Base-by-base conservation (phyloP, 2,888 invertebrate genomes). In the Orthonevra nobilis region DNA sequence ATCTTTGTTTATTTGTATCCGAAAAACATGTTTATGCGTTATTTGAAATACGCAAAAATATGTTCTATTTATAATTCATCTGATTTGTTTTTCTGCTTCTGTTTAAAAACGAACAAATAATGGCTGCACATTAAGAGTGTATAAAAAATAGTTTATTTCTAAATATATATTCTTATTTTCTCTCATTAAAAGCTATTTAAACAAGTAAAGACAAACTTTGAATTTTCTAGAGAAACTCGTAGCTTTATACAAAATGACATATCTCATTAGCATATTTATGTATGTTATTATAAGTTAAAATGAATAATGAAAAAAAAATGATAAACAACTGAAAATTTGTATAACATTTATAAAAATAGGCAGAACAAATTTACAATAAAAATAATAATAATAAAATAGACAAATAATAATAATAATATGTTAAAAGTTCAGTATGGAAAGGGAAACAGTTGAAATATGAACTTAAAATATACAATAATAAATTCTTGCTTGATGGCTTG, bases 101-200 rank as follows among this genome's bases (percentile, higher is more conserved):
- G 42, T 52, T 60, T 54, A 58, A 66, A 72, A 70, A 81, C 66
- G 66, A 77, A 70, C 64, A 70, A 58, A 72, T 70, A 79, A 68
- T 79, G 81, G 73, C 73, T 73, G 77, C 70, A 81, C 70, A 81
- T 79, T 72, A 36, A 81, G 77, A 81, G 77, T 77, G 77, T 72
- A 77, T 77, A 72, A 81, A 81, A 79, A 81, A 84, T 85, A 86
- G 84, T 84, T 82, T 81, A 74, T 66, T 75, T 63, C 52, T 75
- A 48, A 79, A 83, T 81, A 40, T 77, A 48, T 73, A 4, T 48
- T 56, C 58, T 81, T 70, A 63, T 48, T 48, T 75, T 69, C 58
- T 74, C 19, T 74, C 46, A 72, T 81, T 79, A 81, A 77, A 69
- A 74, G 63, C 58, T 73, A 69, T 58, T 44, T 42, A 73, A 69